phyloP scores from a whole-genome alignment of 2,113 vertebrate genomes.

The Zosterops borbonicus region DNA sequence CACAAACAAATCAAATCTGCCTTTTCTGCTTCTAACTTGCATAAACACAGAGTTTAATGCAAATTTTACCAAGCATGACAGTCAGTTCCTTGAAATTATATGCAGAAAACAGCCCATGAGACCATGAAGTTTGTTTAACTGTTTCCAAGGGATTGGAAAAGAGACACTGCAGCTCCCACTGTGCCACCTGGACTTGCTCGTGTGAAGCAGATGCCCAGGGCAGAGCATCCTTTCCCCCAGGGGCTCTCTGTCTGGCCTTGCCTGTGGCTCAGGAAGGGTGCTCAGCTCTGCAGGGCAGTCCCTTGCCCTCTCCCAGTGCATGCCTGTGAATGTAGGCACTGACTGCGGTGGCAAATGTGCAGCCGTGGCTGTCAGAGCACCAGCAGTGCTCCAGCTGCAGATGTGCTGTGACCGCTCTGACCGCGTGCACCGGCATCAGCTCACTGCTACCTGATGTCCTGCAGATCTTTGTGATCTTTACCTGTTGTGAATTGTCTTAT shows the following conservation, averaged over 20 bases:
- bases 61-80: background rate
- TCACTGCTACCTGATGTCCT: background rate
- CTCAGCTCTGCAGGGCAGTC: background rate
- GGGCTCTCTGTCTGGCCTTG: fast-evolving
- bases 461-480: background rate
- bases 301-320: fast-evolving
- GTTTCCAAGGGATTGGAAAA: background rate
- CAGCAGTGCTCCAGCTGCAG: background rate
- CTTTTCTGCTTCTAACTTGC: background rate
- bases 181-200: background rate
- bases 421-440: fast-evolving
- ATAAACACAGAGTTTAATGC: background rate
- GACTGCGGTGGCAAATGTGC: fast-evolving
- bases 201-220: background rate
- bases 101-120: background rate
- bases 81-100: background rate
- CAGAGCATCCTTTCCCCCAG: fast-evolving
- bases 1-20: background rate
- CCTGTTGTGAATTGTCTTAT: background rate
- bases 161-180: background rate
- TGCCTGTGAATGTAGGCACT: background rate
- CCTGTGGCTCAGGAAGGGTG: fast-evolving
- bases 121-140: background rate
- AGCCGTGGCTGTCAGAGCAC: background rate
- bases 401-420: background rate